Percentiles rank a stretch among this genome's conserved stretches.
Conservation (phyloP, 2,888 invertebrate species). For the Parnassius mnemosyne region DNA sequence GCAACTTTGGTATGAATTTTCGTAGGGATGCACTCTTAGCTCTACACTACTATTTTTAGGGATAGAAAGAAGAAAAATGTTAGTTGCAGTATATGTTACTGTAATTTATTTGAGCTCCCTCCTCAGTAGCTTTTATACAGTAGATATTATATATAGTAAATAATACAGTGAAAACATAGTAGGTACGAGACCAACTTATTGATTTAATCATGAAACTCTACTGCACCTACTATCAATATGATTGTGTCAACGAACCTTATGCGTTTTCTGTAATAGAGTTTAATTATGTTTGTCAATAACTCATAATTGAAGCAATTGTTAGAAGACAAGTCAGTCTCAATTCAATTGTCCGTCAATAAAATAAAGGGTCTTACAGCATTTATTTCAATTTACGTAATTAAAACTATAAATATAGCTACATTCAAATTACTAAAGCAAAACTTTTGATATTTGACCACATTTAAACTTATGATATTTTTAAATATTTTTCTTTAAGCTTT, state of each 20-base stretch:
- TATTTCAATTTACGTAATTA: conserved; percentile 8
- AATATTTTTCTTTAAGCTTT: too few relatives aligned
- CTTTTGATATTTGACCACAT: too few relatives aligned
- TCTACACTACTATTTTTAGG: too few relatives aligned
- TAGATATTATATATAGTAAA: too few relatives aligned
- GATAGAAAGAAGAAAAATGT: too few relatives aligned
- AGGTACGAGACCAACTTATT: neutral
- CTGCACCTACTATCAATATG: conserved; percentile 1
- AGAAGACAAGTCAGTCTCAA: conserved; percentile 37
- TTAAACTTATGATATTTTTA: too few relatives aligned
- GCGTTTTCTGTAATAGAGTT: conserved; percentile 29
- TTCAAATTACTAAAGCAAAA: too few relatives aligned
- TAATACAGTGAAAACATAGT: neutral
- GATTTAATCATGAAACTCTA: neutral
- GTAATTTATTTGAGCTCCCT: too few relatives aligned
- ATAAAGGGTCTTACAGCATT: conserved; percentile 7
- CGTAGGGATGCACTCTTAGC: too few relatives aligned
- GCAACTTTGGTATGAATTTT: too few relatives aligned
- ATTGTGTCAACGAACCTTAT: neutral
- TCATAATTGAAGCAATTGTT: conserved; percentile 60
- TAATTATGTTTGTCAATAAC: conserved; percentile 47
- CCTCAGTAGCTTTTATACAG: too few relatives aligned
- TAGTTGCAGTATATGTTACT: too few relatives aligned
- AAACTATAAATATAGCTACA: neutral
- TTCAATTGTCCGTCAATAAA: conserved; percentile 46